Evolutionary conservation across 2,113 vertebrate species (phyloP).

Genomic region (Ursus arctos): DNA sequence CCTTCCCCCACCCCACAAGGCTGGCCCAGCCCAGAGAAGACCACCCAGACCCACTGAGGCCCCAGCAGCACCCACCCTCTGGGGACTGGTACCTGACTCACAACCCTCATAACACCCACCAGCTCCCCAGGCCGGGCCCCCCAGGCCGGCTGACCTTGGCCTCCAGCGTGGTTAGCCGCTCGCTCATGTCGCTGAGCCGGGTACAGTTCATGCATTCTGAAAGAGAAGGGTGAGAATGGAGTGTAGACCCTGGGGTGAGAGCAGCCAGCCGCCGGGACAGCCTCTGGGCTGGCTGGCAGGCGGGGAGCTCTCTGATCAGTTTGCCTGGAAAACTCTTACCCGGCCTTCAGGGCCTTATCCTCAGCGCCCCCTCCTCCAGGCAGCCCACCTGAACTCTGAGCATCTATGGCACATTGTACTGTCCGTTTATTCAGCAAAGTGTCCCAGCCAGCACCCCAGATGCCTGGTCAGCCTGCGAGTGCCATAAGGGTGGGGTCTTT

Average conservation of each 20-base stretch:
- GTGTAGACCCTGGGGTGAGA: background rate
- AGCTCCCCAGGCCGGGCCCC: background rate
- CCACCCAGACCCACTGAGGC: background rate
- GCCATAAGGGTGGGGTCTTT: rapidly evolving
- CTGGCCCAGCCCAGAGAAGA: background rate
- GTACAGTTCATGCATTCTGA: constrained; percentile 98
- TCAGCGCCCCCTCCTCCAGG: background rate
- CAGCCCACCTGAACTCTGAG: background rate
- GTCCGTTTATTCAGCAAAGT: background rate
- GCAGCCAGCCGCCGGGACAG: background rate
- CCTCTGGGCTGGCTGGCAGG: background rate
- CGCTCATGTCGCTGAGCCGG: constrained; percentile 91
- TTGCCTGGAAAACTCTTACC: background rate
- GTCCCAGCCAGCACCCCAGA: background rate
- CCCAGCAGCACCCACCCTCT: background rate
- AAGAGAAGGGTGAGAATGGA: constrained; percentile 57
- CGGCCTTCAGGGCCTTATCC: background rate
- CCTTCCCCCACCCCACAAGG: background rate
- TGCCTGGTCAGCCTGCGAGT: rapidly evolving
- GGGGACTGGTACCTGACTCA: rapidly evolving
- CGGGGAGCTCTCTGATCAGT: background rate
- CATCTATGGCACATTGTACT: background rate
- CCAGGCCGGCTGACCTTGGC: constrained; percentile 90
- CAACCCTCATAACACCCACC: background rate
- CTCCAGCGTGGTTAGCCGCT: constrained; percentile 92